phyloP scores from a whole-genome alignment of 92 coral and sea anemone species.

The Phenganax stokvisi region DNA sequence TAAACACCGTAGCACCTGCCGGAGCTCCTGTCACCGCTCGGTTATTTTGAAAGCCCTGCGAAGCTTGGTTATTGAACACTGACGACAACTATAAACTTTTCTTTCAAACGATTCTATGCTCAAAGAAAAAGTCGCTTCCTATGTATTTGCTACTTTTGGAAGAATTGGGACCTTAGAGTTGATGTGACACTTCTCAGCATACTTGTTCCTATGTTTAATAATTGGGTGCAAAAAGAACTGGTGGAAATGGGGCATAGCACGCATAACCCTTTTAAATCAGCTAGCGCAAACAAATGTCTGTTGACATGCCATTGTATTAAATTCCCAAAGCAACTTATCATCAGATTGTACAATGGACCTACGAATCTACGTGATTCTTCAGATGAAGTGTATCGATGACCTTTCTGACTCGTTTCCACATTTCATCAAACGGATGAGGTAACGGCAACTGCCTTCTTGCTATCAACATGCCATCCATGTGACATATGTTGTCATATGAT shows the following conservation, averaged over 20 bases:
- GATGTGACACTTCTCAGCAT: background rate
- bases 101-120: too few relatives aligned
- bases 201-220: slow-evolving; percentile 30
- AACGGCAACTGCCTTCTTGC: background rate
- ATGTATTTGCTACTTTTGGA: background rate
- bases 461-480: background rate
- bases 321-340: slow-evolving; percentile 21
- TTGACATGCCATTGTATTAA: slow-evolving; percentile 44
- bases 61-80: too few relatives aligned
- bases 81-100: too few relatives aligned
- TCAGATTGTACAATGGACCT: background rate
- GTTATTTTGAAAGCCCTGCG: too few relatives aligned
- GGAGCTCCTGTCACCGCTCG: too few relatives aligned
- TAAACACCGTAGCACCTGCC: too few relatives aligned
- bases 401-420: background rate
- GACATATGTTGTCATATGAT: slow-evolving; percentile 22
- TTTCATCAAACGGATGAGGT: background rate
- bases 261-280: slow-evolving; percentile 24
- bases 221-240: slow-evolving; percentile 42
- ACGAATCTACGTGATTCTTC: background rate
- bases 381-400: background rate
- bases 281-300: slow-evolving; percentile 52
- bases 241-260: slow-evolving; percentile 46
- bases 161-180: background rate
- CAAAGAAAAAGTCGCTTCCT: too few relatives aligned